Evolutionary conservation across 2,888 invertebrate genomes (phyloP).

Genomic region (Acanthococcus lagerstroemiae): DNA sequence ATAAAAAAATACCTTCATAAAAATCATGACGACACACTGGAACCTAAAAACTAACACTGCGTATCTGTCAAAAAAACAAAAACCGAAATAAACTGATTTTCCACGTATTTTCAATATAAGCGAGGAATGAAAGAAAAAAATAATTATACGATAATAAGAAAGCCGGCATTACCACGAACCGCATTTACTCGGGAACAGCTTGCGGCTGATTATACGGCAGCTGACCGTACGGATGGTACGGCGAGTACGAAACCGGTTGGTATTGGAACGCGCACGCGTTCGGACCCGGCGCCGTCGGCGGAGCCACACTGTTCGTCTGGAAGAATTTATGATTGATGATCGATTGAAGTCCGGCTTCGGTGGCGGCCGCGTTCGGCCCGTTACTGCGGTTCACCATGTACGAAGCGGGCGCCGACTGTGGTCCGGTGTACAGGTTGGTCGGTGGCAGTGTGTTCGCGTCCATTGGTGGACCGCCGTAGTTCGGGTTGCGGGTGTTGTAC

Average conservation of each 20-base stretch:
- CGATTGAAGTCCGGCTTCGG: slow-evolving; percentile 47
- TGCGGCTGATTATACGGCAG: slow-evolving; percentile 24
- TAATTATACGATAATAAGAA: neutral
- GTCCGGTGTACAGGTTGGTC: slow-evolving; percentile 31
- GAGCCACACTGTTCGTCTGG: slow-evolving; percentile 52
- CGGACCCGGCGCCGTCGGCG: slow-evolving; percentile 50
- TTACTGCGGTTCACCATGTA: slow-evolving; percentile 44
- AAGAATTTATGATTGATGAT: slow-evolving; percentile 62
- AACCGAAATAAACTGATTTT: too few species aligned
- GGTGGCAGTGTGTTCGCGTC: slow-evolving; percentile 1
- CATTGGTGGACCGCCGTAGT: neutral
- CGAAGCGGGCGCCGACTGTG: slow-evolving; percentile 14
- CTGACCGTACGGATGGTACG: slow-evolving; percentile 24
- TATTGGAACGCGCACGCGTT: slow-evolving; percentile 51
- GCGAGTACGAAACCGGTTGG: slow-evolving; percentile 17
- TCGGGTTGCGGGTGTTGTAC: neutral
- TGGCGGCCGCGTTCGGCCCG: slow-evolving; percentile 35
- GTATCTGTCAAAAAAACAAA: too few species aligned
- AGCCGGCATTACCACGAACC: neutral
- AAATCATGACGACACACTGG: too few species aligned
- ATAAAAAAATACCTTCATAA: too few species aligned
- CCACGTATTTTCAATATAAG: too few species aligned
- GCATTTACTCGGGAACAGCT: slow-evolving; percentile 23
- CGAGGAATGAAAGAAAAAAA: slow-evolving; percentile 22
- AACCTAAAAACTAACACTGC: too few species aligned